Conservation (phyloP, 2,888 invertebrate species). For the Trichacis sp. region DNA sequence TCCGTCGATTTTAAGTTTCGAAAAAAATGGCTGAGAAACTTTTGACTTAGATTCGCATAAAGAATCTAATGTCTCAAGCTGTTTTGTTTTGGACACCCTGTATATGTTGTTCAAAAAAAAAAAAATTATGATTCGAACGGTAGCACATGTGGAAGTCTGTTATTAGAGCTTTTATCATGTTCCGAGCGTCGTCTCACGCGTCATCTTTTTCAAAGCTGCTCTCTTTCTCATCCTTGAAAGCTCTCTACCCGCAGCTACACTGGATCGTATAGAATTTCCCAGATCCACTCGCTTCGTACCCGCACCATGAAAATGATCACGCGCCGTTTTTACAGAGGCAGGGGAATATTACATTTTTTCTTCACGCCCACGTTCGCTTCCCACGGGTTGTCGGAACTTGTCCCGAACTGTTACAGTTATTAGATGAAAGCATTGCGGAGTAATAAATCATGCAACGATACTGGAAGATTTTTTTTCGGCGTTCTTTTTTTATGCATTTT, state of each 20-base stretch:
- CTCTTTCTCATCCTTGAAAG: conserved; percentile 1
- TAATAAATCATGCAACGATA: too few species aligned
- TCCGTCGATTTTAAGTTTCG: too few species aligned
- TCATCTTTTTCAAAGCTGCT: conserved; percentile 18
- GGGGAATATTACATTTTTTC: conserved; percentile 26
- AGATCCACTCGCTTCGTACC: conserved; percentile 20
- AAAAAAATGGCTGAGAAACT: too few species aligned
- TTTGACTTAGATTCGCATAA: too few species aligned
- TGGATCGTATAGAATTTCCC: conserved; percentile 41
- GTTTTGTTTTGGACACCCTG: too few species aligned
- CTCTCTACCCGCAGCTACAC: not conserved
- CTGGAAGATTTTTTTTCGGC: too few species aligned
- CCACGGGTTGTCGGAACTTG: conserved; percentile 34
- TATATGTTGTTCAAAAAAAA: too few species aligned
- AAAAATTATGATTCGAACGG: too few species aligned
- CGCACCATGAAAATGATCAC: conserved; percentile 40
- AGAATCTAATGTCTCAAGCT: too few species aligned
- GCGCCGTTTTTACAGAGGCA: conserved; percentile 35
- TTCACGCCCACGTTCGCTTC: conserved; percentile 14
- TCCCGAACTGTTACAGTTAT: conserved; percentile 7
- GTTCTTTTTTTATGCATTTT: too few species aligned
- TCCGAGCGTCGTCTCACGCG: conserved; percentile 28
- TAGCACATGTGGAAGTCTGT: conserved; percentile 39
- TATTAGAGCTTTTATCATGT: conserved; percentile 40
- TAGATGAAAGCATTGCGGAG: too few species aligned